Conservation (phyloP, 1,140 invertebrate genomes). For the Panulirus ornatus region DNA sequence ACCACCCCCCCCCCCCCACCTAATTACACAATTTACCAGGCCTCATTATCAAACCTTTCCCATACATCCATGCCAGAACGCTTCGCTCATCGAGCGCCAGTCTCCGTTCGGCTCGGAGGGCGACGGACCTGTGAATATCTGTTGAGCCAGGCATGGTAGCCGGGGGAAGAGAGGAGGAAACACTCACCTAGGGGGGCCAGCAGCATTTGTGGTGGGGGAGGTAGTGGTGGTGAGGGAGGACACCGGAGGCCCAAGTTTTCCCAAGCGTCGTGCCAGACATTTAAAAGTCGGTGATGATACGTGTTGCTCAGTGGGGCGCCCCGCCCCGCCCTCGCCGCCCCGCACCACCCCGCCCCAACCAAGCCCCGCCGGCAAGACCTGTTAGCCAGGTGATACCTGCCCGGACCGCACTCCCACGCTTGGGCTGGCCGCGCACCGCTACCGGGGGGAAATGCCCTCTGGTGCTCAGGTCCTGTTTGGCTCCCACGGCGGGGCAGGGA, state of each 20-base stretch:
- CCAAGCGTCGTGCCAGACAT: not conserved
- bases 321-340: not conserved
- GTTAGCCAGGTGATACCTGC: not conserved
- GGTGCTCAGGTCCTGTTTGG: slow-evolving; percentile 7
- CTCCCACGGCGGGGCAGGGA: not conserved
- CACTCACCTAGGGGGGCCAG: not conserved
- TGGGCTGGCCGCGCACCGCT: not conserved
- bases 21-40: not conserved
- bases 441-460: slow-evolving; percentile 16
- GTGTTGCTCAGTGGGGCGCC: not conserved
- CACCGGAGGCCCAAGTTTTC: not conserved
- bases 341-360: not conserved
- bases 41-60: slow-evolving; percentile 5
- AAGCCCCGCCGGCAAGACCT: not conserved
- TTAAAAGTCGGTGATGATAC: slow-evolving; percentile 16
- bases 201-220: no score
- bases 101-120: not conserved
- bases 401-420: slow-evolving; percentile 6
- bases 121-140: no score
- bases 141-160: not conserved
- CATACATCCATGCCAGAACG: not conserved
- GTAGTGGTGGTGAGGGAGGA: no score
- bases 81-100: not conserved
- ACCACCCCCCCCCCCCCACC: not conserved
- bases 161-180: not conserved